Base-by-base conservation (phyloP, 2,888 invertebrate species). In the Agrenia bidenticulata region DNA sequence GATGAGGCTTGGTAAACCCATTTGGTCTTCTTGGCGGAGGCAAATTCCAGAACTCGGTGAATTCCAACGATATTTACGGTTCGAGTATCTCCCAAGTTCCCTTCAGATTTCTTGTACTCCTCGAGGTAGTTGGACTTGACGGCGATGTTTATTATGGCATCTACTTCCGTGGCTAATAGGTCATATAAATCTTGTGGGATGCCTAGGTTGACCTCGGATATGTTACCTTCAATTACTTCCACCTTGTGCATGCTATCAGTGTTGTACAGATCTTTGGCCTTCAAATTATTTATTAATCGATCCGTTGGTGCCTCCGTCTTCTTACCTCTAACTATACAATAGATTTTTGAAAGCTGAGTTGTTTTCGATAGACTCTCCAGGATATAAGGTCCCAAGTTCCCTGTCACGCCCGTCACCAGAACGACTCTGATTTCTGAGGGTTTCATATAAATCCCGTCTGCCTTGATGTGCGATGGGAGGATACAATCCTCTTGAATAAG, bases 81-180 rank as follows among this genome's bases (percentile, higher is more conserved):
- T 15, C 67, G 41, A 23, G 56, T 37, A 19, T 67, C 64, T 7
- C 4, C 2, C 2, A 26, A 19, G 9, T 15, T 1, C 19, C 50
- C 54, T 2, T 63, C 64, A 4, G 39, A 42, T 39, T 70, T 66
- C 2, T 41, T 2, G 50, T 73, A 73, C 7, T 37, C 11, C 32
- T 73, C 70, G 1, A 64, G 27, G 50, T 68, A 66, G 49, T 70
- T 66, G 2, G 66, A 56, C 42, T 63, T 63, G 1, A 66, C 68
- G 4, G 73, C 70, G 39, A 62, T 60, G 37, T 73, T 66, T 11
- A 68, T 32, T 1, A 70, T 55, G 0, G 61, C 63, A 32, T 73
- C 68, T 1, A 73, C 62, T 27, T 63, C 57, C n/a, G 26, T 15
- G 11, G 50, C 41, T 0, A 73, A 42, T 4, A 26, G 17, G n/a